A percentile compares a stretch with the other conserved stretches of the same genome.
Conservation (phyloP, 2,113 vertebrate species). For the Oxyruncus cristatus region DNA sequence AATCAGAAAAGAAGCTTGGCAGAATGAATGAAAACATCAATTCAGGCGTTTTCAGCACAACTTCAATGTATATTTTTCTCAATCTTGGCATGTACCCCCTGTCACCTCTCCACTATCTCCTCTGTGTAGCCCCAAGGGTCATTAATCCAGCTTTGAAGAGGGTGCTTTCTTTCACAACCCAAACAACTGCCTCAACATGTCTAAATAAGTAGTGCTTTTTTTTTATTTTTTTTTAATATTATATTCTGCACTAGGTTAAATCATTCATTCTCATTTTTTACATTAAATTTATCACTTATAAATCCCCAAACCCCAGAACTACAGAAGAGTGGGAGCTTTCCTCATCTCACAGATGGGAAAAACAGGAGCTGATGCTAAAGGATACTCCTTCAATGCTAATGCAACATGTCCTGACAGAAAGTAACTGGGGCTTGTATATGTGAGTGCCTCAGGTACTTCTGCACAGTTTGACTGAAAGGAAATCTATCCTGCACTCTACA, state of each 20-base stretch:
- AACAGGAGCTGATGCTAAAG: not conserved
- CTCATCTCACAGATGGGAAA: not conserved
- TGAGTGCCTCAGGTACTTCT: not conserved
- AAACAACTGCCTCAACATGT: not conserved
- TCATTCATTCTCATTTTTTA: not conserved
- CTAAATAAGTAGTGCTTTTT: not conserved
- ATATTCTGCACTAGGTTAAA: not conserved
- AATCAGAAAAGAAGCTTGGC: not conserved
- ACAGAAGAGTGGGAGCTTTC: not conserved
- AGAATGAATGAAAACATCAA: not conserved
- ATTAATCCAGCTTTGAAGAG: slow-evolving; percentile 9
- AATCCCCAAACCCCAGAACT: not conserved
- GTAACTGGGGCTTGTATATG: not conserved
- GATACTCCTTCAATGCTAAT: not conserved
- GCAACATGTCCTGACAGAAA: not conserved
- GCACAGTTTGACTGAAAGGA: not conserved
- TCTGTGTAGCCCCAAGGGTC: not conserved
- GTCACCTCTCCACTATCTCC: not conserved
- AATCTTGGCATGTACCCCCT: not conserved
- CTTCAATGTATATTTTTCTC: slow-evolving; percentile 8
- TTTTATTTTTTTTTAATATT: not conserved
- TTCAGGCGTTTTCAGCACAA: not conserved
- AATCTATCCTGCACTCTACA: not conserved
- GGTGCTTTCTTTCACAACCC: not conserved
- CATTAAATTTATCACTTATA: not conserved